Conservation (phyloP, 2,113 vertebrate species). For the Eleginops maclovinus region DNA sequence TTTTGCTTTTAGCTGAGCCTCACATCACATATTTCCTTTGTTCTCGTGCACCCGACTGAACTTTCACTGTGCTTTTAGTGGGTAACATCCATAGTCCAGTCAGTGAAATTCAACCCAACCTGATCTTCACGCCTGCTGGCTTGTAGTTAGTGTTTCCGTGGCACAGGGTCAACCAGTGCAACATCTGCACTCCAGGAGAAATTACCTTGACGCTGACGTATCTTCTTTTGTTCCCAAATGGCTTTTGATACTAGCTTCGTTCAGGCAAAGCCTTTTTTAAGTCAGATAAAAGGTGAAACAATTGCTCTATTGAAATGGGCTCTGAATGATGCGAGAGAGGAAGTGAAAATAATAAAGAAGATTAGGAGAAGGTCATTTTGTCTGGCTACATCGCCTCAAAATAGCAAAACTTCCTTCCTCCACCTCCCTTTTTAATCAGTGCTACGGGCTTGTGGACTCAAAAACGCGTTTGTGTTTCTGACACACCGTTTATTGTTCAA, state of each 20-base stretch:
- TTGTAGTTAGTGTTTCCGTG: conserved; percentile 33
- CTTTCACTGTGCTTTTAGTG: neutral
- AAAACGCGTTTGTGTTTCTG: neutral
- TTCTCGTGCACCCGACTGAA: neutral
- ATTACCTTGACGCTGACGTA: conserved; percentile 24
- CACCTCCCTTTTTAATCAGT: neutral
- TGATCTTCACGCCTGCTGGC: conserved; percentile 37
- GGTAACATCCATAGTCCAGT: conserved; percentile 2
- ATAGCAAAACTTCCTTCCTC: neutral
- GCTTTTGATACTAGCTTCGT: conserved; percentile 42
- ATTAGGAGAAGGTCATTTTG: conserved; percentile 18
- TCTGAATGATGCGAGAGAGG: conserved; percentile 11
- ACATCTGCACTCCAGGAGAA: conserved; percentile 57
- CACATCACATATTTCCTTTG: neutral
- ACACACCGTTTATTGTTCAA: neutral
- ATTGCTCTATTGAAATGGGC: neutral
- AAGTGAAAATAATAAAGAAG: conserved; percentile 5
- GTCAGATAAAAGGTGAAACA: conserved; percentile 38
- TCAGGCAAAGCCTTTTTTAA: conserved; percentile 17
- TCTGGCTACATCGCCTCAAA: conserved; percentile 3
- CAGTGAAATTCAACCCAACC: conserved; percentile 50
- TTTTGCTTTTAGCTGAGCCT: neutral
- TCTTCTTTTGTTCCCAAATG: conserved; percentile 47
- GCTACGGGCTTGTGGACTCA: neutral
- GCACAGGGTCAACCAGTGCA: conserved; percentile 43